Conservation (phyloP, 2,113 vertebrate genomes). For the Dryoscopus gambensis region DNA sequence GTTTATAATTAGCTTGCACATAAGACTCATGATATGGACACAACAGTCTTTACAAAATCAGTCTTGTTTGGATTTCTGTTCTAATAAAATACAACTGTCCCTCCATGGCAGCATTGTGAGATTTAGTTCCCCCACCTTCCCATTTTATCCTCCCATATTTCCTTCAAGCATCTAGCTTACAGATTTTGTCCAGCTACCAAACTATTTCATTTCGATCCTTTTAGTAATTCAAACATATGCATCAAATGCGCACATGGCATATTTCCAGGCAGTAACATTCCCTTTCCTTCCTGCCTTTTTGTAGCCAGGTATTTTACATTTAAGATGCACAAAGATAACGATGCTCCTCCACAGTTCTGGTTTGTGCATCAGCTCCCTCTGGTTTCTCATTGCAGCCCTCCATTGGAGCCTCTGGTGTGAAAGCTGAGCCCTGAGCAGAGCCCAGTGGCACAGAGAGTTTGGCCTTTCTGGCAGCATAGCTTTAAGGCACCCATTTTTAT, state of each 20-base stretch:
- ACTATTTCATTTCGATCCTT: background rate
- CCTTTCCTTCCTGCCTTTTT: background rate
- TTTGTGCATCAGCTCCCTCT: background rate
- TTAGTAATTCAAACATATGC: background rate
- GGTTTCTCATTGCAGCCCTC: background rate
- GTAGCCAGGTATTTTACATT: background rate
- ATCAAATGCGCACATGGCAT: background rate
- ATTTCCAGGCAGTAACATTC: background rate
- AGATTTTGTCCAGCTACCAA: constrained; percentile 1
- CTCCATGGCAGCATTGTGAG: background rate
- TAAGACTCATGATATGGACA: background rate
- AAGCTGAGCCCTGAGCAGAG: background rate
- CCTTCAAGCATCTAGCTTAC: background rate
- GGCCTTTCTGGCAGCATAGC: background rate
- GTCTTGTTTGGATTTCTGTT: background rate
- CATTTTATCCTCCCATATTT: background rate
- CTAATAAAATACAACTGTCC: background rate
- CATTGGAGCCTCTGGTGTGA: background rate
- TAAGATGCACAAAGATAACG: background rate
- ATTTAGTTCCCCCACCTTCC: background rate
- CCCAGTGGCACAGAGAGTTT: background rate
- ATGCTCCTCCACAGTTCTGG: background rate
- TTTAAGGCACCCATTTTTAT: background rate
- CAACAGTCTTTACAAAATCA: background rate
- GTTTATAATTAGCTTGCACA: background rate